These are phyloP conservation scores for Drosophila ironensis DNA, from an alignment of 1,140 invertebrate species.

Conservation along the genomic window DNA sequence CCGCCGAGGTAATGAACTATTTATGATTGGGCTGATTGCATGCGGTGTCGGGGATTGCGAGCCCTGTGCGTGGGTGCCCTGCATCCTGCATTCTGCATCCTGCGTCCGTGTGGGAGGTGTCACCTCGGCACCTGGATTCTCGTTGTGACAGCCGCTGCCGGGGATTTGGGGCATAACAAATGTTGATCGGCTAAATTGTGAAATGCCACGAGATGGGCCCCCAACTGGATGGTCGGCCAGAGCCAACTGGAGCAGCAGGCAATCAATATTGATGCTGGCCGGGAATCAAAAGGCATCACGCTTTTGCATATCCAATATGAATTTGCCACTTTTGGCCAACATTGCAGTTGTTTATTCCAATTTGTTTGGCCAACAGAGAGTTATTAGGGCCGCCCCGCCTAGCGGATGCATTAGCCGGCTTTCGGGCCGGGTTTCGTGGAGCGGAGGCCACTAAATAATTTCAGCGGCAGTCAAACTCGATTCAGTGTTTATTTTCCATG, in stretches of 20 bases:
- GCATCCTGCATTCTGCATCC: too few species aligned
- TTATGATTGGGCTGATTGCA: constrained; percentile 69
- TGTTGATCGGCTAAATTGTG: constrained; percentile 64
- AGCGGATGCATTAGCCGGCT: neutral
- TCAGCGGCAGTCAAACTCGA: neutral
- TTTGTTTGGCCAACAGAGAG: neutral
- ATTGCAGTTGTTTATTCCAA: neutral
- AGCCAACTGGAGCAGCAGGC: constrained; percentile 18
- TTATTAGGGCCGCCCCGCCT: neutral
- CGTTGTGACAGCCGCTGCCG: constrained; percentile 65
- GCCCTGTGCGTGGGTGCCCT: neutral
- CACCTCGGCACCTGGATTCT: constrained; percentile 27
- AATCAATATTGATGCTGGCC: constrained; percentile 42
- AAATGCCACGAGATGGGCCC: constrained; percentile 28
- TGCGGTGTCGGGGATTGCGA: neutral
- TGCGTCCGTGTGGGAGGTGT: constrained; percentile 5
- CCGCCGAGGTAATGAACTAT: constrained; percentile 62
- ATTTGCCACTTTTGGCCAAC: constrained; percentile 2
- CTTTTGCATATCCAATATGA: constrained; percentile 10
- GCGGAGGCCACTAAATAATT: neutral
- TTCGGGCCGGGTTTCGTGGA: neutral
- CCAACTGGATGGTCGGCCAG: neutral
- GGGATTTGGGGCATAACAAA: constrained; percentile 78
- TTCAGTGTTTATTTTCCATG: neutral
- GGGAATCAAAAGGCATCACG: constrained; percentile 2